These are phyloP conservation scores for Sipha maydis DNA, from an alignment of 2,888 invertebrate species.

Conservation along the genomic window DNA sequence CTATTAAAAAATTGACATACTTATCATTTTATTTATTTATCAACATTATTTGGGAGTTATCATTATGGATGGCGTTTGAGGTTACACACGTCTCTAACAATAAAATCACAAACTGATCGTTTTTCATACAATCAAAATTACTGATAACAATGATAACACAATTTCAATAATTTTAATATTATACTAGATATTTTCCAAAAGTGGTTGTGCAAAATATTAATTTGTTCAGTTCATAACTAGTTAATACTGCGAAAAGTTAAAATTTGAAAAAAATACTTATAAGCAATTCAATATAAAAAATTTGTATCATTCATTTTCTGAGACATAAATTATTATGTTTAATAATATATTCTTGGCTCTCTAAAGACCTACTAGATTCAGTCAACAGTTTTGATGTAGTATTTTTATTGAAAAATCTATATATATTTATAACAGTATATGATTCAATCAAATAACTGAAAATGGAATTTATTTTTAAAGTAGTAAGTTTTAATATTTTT, in stretches of 20 bases:
- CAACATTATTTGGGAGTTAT: constrained; percentile 44
- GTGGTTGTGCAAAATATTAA: neutral
- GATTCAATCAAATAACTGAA: constrained; percentile 15
- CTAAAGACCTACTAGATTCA: neutral
- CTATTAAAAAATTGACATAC: constrained; percentile 28
- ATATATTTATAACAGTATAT: neutral
- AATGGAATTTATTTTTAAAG: constrained; percentile 29
- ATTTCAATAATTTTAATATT: too few relatives aligned
- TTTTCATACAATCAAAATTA: neutral
- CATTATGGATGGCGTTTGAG: constrained; percentile 18
- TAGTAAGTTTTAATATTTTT: constrained; percentile 39
- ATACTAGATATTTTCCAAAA: neutral
- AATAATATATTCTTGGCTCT: neutral
- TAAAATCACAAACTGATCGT: neutral
- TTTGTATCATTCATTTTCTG: neutral
- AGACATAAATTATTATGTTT: too few relatives aligned
- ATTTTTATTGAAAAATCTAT: neutral
- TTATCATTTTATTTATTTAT: constrained; percentile 59
- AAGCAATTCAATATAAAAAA: neutral
- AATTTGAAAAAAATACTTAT: neutral
- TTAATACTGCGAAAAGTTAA: neutral
- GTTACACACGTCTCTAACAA: neutral
- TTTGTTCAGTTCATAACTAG: neutral
- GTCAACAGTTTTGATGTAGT: neutral
- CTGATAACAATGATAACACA: neutral